Evolutionary conservation across 2,113 vertebrate genomes (phyloP).

Genomic region (Chlorocebus sabaeus): DNA sequence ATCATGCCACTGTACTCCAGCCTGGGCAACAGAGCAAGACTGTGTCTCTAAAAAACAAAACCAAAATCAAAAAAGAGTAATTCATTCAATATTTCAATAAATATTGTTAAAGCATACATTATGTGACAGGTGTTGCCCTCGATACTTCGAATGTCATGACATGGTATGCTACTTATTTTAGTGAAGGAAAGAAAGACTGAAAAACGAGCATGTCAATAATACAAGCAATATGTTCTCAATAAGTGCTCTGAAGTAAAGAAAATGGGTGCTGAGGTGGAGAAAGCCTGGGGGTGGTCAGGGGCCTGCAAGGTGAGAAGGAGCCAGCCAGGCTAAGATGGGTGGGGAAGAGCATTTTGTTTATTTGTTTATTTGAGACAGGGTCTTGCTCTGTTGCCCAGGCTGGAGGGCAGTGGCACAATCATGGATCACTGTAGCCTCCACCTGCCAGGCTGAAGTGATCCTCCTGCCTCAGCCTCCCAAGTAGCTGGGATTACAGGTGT

Average conservation of each 20-base stretch:
- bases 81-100: not conserved
- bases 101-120: not conserved
- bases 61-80: not conserved
- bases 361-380: too few relatives aligned
- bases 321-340: not conserved
- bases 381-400: too few relatives aligned
- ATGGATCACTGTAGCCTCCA: too few relatives aligned
- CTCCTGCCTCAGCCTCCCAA: too few relatives aligned
- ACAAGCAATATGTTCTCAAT: not conserved
- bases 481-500: too few relatives aligned
- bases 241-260: not conserved
- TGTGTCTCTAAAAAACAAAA: too few relatives aligned
- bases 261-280: not conserved
- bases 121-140: not conserved
- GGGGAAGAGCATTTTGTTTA: not conserved
- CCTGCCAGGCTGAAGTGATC: too few relatives aligned
- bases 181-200: not conserved
- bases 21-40: too few relatives aligned
- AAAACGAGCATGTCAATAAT: not conserved
- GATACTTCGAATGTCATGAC: not conserved
- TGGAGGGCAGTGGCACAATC: too few relatives aligned
- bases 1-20: too few relatives aligned
- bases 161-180: too few relatives aligned
- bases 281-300: not conserved
- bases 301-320: not conserved